Percentiles rank a stretch among this genome's conserved stretches.
phyloP scores from a whole-genome alignment of 2,888 invertebrate species.

The Sphaerophoria taeniata region DNA sequence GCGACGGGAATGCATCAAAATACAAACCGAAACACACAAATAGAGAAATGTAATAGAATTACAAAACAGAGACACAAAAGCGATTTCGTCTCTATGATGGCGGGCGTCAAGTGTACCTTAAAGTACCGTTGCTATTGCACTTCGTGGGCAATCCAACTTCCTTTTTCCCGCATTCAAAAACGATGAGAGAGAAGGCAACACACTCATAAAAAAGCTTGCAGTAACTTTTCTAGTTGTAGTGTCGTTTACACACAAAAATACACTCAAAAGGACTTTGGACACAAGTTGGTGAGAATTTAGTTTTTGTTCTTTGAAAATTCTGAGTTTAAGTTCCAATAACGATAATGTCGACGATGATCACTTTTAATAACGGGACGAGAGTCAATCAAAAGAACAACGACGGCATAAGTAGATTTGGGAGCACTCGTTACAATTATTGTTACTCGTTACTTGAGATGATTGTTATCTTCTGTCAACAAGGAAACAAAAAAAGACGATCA shows the following conservation, averaged over 20 bases:
- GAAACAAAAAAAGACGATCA: slow-evolving; percentile 24
- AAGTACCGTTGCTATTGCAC: slow-evolving; percentile 55
- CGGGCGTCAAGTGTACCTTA: slow-evolving; percentile 57
- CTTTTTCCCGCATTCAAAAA: slow-evolving; percentile 43
- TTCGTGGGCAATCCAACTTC: slow-evolving; percentile 59
- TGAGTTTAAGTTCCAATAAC: slow-evolving; percentile 77
- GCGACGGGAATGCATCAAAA: slow-evolving; percentile 24
- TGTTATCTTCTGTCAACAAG: slow-evolving; percentile 15
- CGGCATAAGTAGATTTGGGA: slow-evolving; percentile 9
- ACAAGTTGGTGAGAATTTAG: slow-evolving; percentile 1
- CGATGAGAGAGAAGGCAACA: slow-evolving; percentile 37
- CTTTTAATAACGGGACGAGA: slow-evolving; percentile 7
- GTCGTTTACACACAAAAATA: slow-evolving; percentile 7
- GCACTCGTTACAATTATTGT: neutral
- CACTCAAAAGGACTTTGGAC: neutral
- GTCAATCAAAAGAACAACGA: slow-evolving; percentile 74
- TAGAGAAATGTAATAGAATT: slow-evolving; percentile 33
- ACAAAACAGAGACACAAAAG: slow-evolving; percentile 32
- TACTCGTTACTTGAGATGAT: neutral
- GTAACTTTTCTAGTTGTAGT: neutral
- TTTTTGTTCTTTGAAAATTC: slow-evolving; percentile 64
- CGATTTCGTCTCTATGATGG: slow-evolving; percentile 48
- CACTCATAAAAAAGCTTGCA: slow-evolving; percentile 64
- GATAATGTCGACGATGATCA: slow-evolving; percentile 76
- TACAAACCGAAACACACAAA: slow-evolving; percentile 26